Conservation (phyloP, 2,113 vertebrate genomes). For the Hyla sarda region DNA sequence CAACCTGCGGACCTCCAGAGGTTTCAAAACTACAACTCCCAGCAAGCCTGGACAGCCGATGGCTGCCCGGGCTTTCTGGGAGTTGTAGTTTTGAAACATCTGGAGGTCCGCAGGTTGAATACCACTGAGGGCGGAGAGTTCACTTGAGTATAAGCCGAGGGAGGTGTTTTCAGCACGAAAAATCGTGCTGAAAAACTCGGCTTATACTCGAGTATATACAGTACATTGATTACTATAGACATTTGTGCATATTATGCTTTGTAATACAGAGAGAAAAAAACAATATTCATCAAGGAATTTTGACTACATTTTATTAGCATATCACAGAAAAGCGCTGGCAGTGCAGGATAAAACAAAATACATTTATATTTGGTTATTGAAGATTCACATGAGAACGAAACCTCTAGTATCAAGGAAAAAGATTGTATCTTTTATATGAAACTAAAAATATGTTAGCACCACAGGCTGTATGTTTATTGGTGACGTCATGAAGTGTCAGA, state of each 20-base stretch:
- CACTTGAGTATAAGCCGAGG: too few species aligned
- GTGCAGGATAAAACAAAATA: slow-evolving; percentile 5
- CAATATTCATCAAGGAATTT: not conserved
- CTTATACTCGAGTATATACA: too few species aligned
- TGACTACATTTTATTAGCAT: slow-evolving; percentile 10
- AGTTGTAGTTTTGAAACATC: too few species aligned
- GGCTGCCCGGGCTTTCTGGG: too few species aligned
- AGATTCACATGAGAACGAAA: slow-evolving; percentile 59
- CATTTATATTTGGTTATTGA: slow-evolving; percentile 48
- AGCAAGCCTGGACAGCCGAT: too few species aligned
- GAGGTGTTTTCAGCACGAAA: too few species aligned
- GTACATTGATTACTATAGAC: not conserved
- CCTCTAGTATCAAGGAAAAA: slow-evolving; percentile 45
- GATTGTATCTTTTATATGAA: slow-evolving; percentile 55
- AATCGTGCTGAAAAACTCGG: too few species aligned
- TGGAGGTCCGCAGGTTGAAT: too few species aligned
- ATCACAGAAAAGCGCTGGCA: not conserved
- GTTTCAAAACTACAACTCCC: too few species aligned
- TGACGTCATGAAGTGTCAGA: slow-evolving; percentile 55
- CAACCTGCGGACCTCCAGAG: too few species aligned
- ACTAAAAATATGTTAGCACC: slow-evolving; percentile 52
- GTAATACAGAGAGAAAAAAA: not conserved
- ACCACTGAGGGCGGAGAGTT: too few species aligned
- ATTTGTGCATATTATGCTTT: not conserved
- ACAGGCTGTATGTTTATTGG: slow-evolving; percentile 40